Percentiles rank a stretch among this genome's conserved stretches.
Conservation (phyloP, 2,888 invertebrate genomes). For the Cosmia trapezina region DNA sequence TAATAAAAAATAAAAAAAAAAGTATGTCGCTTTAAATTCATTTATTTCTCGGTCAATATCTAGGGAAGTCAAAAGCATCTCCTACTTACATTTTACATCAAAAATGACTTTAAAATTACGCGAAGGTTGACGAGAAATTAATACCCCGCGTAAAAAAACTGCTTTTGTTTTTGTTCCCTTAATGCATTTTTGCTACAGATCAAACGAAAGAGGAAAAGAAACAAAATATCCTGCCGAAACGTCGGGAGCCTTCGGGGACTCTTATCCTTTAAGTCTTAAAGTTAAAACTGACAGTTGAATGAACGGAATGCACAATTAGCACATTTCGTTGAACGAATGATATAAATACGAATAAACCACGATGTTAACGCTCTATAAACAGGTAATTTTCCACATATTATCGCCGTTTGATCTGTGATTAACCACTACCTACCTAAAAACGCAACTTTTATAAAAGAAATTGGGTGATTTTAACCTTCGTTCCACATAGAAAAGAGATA, state of each 20-base stretch:
- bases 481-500: background rate
- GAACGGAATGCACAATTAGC: constrained; percentile 51
- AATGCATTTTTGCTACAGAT: constrained; percentile 32
- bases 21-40: background rate
- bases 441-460: background rate
- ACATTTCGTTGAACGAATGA: constrained; percentile 35
- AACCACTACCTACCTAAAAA: background rate
- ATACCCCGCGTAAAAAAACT: constrained; percentile 8
- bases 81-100: background rate
- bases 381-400: constrained; percentile 49
- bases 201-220: constrained; percentile 13
- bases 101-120: background rate
- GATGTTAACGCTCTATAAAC: constrained; percentile 9
- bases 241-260: background rate
- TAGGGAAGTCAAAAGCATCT: background rate
- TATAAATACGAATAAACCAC: constrained; percentile 21
- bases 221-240: constrained; percentile 22
- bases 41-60: background rate
- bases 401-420: constrained; percentile 5
- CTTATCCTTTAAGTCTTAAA: constrained; percentile 15
- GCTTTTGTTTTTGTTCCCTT: constrained; percentile 14
- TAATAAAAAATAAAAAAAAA: background rate
- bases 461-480: background rate
- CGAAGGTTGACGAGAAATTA: constrained; percentile 8
- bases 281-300: constrained; percentile 31